Base-by-base conservation (phyloP, 2,797 vertebrate species). In the Tokudaia muenninki region DNA sequence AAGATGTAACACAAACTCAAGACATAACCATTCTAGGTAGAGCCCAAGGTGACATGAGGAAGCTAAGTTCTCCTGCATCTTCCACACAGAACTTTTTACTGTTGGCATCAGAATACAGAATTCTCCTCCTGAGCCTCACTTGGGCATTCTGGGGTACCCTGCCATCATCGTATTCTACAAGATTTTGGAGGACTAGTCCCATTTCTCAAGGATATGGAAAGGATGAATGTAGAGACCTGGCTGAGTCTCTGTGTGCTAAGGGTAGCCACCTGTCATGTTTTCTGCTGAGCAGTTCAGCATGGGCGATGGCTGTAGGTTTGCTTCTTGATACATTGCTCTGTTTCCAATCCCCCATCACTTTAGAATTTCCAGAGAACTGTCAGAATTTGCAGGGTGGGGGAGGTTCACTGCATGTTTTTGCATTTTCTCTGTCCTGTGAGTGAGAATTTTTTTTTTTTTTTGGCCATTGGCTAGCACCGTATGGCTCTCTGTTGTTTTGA, bases 401-500 rank as follows among this genome's bases (percentile, higher is more conserved):
- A 37, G 22, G 16, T 65, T 96, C 61, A 88, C 3, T 24, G 19
- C 31, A 16, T 0, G 41, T 93, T 95, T 78, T 96, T 37, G 94
- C 63, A 95, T 98, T 98, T 87, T 94, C 88, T 90, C 90, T 92
- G 78, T 97, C 67, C 88, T 96, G 61, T 88, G 80, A 79, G 94
- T 98, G 90, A 78, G 74, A 80, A 65, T 72, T 97, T 80, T 83
- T 50, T 70, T 97, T 70, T 75, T 37, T 75, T 94, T 92, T 97
- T 98, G 98, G 98, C 98, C 97, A 84, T 91, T 90, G 92, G 96
- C 97, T 98, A 97, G 93, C 97, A 98, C 98, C 98, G 98, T 98
- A 98, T 98, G 98, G 98, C 89, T 97, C 91, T 98, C 97, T 97
- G 97, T 96, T 98, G 97, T 98, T 98, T 98, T 96, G 92, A 82